Evolutionary conservation across 2,113 vertebrate genomes (phyloP).

Genomic region (Hoplias malabaricus): DNA sequence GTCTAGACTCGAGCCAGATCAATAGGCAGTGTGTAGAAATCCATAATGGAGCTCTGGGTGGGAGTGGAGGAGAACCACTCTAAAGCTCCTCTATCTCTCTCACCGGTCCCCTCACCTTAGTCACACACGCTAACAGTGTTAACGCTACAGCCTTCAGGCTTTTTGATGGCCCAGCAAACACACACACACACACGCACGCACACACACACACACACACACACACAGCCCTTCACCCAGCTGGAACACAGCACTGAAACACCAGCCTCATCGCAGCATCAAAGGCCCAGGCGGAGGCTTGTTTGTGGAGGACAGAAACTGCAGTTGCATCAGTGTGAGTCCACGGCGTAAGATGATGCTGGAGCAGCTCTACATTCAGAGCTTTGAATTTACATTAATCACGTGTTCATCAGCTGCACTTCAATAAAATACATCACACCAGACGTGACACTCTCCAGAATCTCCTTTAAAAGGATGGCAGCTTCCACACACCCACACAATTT

Average conservation of each 20-base stretch:
- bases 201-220: conserved; percentile 57
- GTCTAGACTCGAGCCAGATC: conserved; percentile 59
- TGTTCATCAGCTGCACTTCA: background rate
- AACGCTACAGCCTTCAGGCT: conserved; percentile 59
- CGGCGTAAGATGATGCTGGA: background rate
- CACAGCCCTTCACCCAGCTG: conserved; percentile 21
- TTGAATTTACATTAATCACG: background rate
- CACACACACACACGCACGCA: conserved; percentile 36
- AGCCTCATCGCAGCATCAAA: background rate
- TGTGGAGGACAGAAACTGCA: background rate
- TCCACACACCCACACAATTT: no score
- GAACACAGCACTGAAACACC: background rate
- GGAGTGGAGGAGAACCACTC: conserved; percentile 41
- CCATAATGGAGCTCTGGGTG: conserved; percentile 39
- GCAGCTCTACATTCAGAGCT: background rate
- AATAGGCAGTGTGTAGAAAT: conserved; percentile 62
- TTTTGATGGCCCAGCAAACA: conserved; percentile 37
- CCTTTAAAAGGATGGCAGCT: no score
- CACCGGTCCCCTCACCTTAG: conserved; percentile 63
- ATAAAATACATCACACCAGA: background rate
- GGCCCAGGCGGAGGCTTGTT: background rate
- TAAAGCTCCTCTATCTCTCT: conserved; percentile 46
- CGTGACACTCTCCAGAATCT: no score
- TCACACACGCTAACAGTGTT: conserved; percentile 74
- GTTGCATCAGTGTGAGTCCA: background rate